Base-by-base conservation (phyloP, 2,888 invertebrate species). In the Temnothorax ravouxi region DNA sequence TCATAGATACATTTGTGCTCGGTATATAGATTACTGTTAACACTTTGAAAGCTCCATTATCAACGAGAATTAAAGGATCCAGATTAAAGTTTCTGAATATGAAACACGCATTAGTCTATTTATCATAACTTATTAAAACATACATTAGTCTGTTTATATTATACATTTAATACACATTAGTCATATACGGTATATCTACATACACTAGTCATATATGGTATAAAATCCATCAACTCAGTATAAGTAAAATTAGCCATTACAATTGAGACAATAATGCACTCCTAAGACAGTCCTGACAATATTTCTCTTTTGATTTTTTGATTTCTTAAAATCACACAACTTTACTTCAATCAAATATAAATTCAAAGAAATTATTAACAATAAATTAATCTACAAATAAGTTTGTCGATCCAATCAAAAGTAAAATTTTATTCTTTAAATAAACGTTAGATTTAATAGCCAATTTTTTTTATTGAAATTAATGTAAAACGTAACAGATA, bases 41-140 rank as follows among this genome's bases (percentile, higher is more conserved):
- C 34, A 41, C 34, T 79, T 83, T 56, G 62, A 18, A 38, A 72
- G 21, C 29, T 2, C n/a, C 9, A n/a, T 41, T 38, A 54, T 72
- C 25, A 50, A 41, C 25, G 9, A 66, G 25, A 77, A 72, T 72
- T 72, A 72, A 69, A 77, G 71, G 71, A 25, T 52, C 15, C 25
- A 29, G 41, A 77, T 71, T 69, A 77, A 77, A 71, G 71, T 77
- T 77, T 54, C 72, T 77, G 72, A 81, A 81, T 82, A 89, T 89
- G 91, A 90, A 91, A 92, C 90, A 92, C 93, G 92, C 92, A 93
- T 93, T 93, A 93, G 91, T 88, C 92, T 93, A 34, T 34, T 29
- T 8, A 59, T 9, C 52, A 3, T 59, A 34, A 29, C 18, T 29
- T 18, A 29, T 59, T 59, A 59, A 59, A 59, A 59, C 18, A 18